Conservation (phyloP, 2,113 vertebrate genomes). For the Loxodonta africana region DNA sequence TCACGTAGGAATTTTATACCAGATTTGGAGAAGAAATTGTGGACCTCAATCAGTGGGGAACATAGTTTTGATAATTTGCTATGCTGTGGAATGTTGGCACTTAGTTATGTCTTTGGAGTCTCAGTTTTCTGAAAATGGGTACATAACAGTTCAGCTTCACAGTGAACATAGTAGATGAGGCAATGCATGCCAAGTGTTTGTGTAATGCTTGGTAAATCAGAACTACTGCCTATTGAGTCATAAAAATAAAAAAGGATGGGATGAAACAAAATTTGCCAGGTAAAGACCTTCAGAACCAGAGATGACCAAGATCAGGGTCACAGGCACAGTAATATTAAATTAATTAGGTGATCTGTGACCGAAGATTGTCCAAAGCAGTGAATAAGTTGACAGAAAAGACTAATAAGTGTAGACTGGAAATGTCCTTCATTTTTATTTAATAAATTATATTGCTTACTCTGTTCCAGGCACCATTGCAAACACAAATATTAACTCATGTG, state of each 20-base stretch:
- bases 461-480: too few relatives aligned
- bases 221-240: background rate
- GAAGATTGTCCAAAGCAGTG: background rate
- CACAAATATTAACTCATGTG: background rate
- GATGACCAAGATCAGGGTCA: background rate
- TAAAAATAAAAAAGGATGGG: background rate
- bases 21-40: background rate
- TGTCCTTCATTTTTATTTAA: background rate
- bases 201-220: background rate
- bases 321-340: background rate
- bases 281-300: background rate
- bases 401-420: background rate
- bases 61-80: background rate
- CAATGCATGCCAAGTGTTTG: background rate
- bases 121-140: background rate
- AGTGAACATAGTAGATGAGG: background rate
- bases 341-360: background rate
- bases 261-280: background rate
- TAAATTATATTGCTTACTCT: background rate
- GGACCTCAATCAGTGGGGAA: background rate
- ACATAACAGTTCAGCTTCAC: background rate
- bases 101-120: background rate
- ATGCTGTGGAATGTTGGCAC: background rate
- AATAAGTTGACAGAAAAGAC: background rate
- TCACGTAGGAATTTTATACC: background rate